phyloP scores from a whole-genome alignment of 2,888 invertebrate species.

The Nineta flava region DNA sequence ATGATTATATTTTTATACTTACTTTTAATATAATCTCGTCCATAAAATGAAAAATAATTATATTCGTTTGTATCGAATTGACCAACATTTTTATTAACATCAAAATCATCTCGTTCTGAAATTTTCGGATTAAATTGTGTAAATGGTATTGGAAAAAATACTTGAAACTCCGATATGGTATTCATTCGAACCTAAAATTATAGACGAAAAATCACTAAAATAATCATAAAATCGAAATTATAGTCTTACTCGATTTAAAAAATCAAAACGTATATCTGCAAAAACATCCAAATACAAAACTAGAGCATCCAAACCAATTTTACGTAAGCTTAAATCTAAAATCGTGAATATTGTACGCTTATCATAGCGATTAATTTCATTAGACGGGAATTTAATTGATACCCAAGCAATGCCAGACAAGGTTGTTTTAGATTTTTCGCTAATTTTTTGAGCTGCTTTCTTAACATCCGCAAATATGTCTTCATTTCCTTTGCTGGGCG shows the following conservation, averaged over 20 bases:
- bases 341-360: slow-evolving; percentile 37
- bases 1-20: slow-evolving; percentile 17
- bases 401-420: slow-evolving; percentile 54
- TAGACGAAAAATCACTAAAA: slow-evolving; percentile 8
- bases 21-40: slow-evolving; percentile 63
- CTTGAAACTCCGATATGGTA: slow-evolving; percentile 74
- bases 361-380: slow-evolving; percentile 21
- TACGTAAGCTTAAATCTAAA: slow-evolving; percentile 49
- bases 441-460: slow-evolving; percentile 40
- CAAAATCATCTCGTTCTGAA: slow-evolving; percentile 35
- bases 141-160: slow-evolving; percentile 86
- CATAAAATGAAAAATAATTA: slow-evolving; percentile 65
- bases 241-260: slow-evolving; percentile 63
- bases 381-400: slow-evolving; percentile 41
- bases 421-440: slow-evolving; percentile 48
- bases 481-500: slow-evolving; percentile 44
- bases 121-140: slow-evolving; percentile 68
- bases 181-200: slow-evolving; percentile 74
- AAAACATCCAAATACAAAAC: slow-evolving; percentile 49
- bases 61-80: slow-evolving; percentile 62
- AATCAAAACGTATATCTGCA: slow-evolving; percentile 62
- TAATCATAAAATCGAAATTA: slow-evolving; percentile 6
- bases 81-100: slow-evolving; percentile 58
- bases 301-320: slow-evolving; percentile 56
- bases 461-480: slow-evolving; percentile 48